Evolutionary conservation across 2,797 vertebrate species (phyloP).

Genomic region (Poecilia velifera): DNA sequence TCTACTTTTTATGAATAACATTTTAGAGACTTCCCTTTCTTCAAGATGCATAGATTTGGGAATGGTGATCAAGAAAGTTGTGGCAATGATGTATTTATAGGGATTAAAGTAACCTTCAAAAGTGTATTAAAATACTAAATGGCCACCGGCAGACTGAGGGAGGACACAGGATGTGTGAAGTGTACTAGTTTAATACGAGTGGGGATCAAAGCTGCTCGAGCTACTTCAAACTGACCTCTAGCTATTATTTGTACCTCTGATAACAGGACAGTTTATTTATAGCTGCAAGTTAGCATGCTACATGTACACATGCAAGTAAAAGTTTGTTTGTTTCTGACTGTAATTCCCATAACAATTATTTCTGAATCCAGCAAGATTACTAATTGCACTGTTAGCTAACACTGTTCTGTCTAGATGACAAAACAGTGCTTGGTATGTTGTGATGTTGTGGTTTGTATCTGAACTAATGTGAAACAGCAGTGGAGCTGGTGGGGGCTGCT

Average conservation of each 20-base stretch:
- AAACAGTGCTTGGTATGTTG: neutral
- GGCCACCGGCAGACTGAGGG: neutral
- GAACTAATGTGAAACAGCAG: neutral
- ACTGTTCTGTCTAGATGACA: neutral
- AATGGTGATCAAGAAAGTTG: neutral
- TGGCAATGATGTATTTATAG: neutral
- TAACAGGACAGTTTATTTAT: neutral
- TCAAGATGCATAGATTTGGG: neutral
- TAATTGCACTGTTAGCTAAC: neutral
- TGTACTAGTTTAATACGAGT: neutral
- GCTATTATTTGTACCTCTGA: neutral
- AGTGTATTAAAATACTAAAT: neutral
- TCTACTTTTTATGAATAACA: slow-evolving; percentile 18
- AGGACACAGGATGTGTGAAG: neutral
- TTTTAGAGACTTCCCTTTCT: slow-evolving; percentile 8
- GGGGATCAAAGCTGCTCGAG: neutral
- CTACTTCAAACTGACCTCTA: neutral
- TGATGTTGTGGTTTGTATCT: neutral
- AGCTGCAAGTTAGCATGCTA: neutral
- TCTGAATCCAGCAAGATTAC: neutral
- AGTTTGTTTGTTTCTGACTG: neutral
- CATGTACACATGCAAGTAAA: neutral
- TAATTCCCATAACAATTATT: neutral
- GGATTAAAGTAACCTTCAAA: neutral
- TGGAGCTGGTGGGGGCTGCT: neutral